Percentiles rank a stretch among this genome's conserved stretches.
phyloP scores from a whole-genome alignment of 2,888 invertebrate genomes.

The Myopa testacea region DNA sequence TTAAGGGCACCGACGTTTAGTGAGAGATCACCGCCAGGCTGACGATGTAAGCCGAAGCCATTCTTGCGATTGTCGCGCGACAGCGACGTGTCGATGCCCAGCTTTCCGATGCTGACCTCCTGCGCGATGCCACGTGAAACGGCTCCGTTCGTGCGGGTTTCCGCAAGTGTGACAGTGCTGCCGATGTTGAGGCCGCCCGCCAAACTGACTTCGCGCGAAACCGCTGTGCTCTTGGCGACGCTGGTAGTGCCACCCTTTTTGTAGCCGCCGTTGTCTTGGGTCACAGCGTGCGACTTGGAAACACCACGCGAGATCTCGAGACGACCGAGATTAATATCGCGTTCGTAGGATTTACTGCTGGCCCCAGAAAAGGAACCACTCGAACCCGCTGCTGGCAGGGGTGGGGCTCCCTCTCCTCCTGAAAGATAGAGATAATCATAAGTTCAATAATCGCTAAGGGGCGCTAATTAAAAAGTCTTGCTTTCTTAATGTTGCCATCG shows the following conservation, averaged over 20 bases:
- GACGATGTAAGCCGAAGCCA: slow-evolving; percentile 60
- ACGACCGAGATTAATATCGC: slow-evolving; percentile 55
- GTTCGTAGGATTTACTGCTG: slow-evolving; percentile 58
- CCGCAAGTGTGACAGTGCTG: slow-evolving; percentile 59
- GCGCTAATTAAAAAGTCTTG: not conserved
- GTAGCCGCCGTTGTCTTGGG: slow-evolving; percentile 49
- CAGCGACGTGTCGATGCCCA: slow-evolving; percentile 61
- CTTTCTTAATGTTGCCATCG: not conserved
- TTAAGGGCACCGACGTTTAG: slow-evolving; percentile 61
- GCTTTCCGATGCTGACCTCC: slow-evolving; percentile 60
- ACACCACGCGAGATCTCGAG: slow-evolving; percentile 54
- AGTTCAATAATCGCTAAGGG: not conserved
- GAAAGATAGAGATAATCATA: not conserved
- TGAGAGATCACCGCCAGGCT: slow-evolving; percentile 56
- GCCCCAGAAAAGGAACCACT: slow-evolving; percentile 58
- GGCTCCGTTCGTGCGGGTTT: slow-evolving; percentile 57
- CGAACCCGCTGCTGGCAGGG: slow-evolving; percentile 21
- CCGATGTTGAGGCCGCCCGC: slow-evolving; percentile 62
- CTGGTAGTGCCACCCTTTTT: slow-evolving; percentile 56
- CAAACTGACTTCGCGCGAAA: slow-evolving; percentile 51
- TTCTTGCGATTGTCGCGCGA: slow-evolving; percentile 59
- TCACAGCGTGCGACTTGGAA: slow-evolving; percentile 59
- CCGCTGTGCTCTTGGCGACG: slow-evolving; percentile 57
- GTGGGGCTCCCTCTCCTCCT: slow-evolving; percentile 30
- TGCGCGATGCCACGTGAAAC: slow-evolving; percentile 54